phyloP scores from a whole-genome alignment of 2,888 invertebrate genomes.

The Sericinus montela region DNA sequence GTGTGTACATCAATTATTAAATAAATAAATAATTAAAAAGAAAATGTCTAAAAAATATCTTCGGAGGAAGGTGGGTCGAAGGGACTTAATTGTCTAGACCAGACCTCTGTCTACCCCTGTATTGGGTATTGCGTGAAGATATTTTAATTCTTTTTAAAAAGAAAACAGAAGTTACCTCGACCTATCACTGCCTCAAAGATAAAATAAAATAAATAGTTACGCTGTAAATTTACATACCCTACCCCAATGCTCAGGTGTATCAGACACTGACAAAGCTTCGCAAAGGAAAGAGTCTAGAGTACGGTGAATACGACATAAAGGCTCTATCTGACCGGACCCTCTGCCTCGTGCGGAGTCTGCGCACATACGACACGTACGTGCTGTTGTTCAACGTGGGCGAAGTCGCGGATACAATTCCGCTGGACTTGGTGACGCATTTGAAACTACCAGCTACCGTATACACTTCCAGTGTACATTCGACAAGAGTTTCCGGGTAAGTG shows the following conservation, averaged over 20 bases:
- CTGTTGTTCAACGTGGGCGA: conserved; percentile 71
- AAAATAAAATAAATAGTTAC: no score
- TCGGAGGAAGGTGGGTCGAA: no score
- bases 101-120: no score
- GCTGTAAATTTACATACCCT: no score
- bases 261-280: conserved; percentile 73
- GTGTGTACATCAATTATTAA: no score
- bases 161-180: no score
- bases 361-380: conserved; percentile 35
- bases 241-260: conserved; percentile 59
- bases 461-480: conserved; percentile 42
- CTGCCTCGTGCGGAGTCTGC: conserved; percentile 33
- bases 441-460: conserved; percentile 37
- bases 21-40: no score
- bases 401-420: conserved; percentile 44
- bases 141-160: no score
- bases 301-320: conserved; percentile 60
- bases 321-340: conserved; percentile 45
- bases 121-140: no score
- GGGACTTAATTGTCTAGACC: no score
- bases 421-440: conserved; percentile 36
- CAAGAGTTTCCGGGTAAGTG: conserved; percentile 37
- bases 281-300: conserved; percentile 39
- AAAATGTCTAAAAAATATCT: no score
- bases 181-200: no score